Evolutionary conservation across 2,888 invertebrate genomes (phyloP), one percentile per base, ranked within the genome.

Genomic region (Cerceris ruficornis): DNA sequence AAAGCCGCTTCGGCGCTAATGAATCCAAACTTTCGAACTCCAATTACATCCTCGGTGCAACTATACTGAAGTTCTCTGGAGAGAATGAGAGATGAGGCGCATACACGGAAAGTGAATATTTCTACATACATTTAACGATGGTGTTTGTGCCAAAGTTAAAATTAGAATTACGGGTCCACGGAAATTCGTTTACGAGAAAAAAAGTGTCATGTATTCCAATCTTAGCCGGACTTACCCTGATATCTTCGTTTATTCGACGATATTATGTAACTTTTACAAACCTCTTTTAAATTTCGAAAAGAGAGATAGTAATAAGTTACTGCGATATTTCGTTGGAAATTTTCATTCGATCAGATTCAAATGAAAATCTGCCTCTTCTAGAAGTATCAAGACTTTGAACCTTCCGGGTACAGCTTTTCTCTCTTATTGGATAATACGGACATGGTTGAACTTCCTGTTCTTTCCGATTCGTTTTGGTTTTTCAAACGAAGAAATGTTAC

Each of bases 1-100:
- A 87, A 87, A 87, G 87, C 88, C 77, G 84, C 88, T 87, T 84
- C 86, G 85, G 85, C 87, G 82, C 88, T 90, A 90, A 90, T 89
- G 90, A 90, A 88, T 89, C 88, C 89, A 87, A 89, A 90, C 90
- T 90, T 90, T 88, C 85, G 87, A 88, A 90, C 88, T 90, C 89
- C 88, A 88, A 87, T 90, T 90, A 89, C 88, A 86, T 69, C 82
- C 80, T 81, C 73, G 28, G 78, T 75, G 78, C 69, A 81, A 84
- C 83, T 84, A 79, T 69, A 81, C 75, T 55, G 15, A 82, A 81
- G 70, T 83, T 75, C 81, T 67, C 70, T 60, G 11, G 64, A 59
- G 69, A 64, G 72, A 72, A 61, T 41, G 60, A 54, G 39, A 61
- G 60, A 57, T 17, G 59, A 28, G 41, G 17, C 50, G 46, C 61